Evolutionary conservation across 2,113 vertebrate species (phyloP), one percentile per base, ranked within the genome.

Genomic region (Dicaeum eximium): DNA sequence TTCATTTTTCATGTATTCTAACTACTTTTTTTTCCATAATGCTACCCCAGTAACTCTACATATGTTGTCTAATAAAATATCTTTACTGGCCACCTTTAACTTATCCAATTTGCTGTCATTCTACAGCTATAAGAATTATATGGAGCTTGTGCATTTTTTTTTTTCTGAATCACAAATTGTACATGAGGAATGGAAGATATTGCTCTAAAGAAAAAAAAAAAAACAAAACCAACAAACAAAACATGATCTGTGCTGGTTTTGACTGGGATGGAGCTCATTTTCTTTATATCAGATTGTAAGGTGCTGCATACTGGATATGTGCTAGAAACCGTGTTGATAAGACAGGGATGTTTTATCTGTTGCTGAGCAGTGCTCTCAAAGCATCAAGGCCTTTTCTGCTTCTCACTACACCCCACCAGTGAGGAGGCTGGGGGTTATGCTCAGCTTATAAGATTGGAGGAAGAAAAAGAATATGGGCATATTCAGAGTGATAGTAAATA

Each of bases 281-380:
- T 51, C 19, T 66, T 28, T 40, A 24, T 38, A 38, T 24, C 15
- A 51, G 23, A 42, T n/a, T 42, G 8, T 31, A 42, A 54, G 14
- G 17, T 61, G 4, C 38, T 69, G 12, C 0, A 0, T 53, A 67
- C 54, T 82, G 40, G 47, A 35, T 53, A 13, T 5, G 12, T 31
- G 21, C 35, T 69, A 40, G 35, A 69, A 82, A 27, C 14, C 1
- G 0, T 35, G 24, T 47, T 40, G 38, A 61, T 74, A 53, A 18
- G 7, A 13, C 5, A 0, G 14, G 5, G 24, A 61, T 61, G 30
- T 75, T 69, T 61, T 48, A 31, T 40, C 25, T 35, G 2, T 40
- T 31, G 9, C 30, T 69, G 54, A 75, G 40, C 31, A 61, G 17
- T 4, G 7, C 5, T 82, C 40, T 48, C 40, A 31, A 21, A 54